Evolutionary conservation across 1,140 invertebrate species (phyloP).

Genomic region (Drosophila trapezifrons): DNA sequence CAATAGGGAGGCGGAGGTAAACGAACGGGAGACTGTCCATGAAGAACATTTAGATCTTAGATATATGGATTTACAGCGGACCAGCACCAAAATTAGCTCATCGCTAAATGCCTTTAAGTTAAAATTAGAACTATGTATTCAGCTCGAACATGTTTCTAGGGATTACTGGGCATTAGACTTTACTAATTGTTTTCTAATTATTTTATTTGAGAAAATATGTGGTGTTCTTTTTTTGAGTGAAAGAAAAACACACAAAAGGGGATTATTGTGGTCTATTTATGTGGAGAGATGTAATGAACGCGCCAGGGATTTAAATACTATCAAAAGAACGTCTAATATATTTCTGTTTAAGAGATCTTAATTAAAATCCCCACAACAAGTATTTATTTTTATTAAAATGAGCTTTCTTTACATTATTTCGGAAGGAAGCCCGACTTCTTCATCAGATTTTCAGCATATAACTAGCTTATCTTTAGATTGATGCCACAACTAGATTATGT

Average conservation of each 20-base stretch:
- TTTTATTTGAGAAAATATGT: conserved; percentile 5
- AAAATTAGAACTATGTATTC: conserved; percentile 16
- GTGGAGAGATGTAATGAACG: background rate
- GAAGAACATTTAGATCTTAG: conserved; percentile 4
- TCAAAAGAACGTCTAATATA: background rate
- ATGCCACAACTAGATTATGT: background rate
- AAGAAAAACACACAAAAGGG: background rate
- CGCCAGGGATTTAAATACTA: background rate
- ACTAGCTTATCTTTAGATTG: background rate
- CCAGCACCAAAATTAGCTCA: conserved; percentile 9
- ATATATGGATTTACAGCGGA: background rate
- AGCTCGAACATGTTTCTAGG: conserved; percentile 4
- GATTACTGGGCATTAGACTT: conserved; percentile 11
- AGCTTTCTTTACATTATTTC: too few relatives aligned
- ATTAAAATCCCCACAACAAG: background rate
- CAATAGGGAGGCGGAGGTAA: conserved; percentile 6
- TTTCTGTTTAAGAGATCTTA: background rate
- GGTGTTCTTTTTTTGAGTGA: background rate
- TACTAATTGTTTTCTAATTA: conserved; percentile 22
- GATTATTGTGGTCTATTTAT: background rate
- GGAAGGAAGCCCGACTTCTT: background rate
- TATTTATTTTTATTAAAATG: too few relatives aligned
- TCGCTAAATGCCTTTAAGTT: background rate
- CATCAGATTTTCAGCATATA: background rate
- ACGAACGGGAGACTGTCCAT: conserved; percentile 4